Evolutionary conservation across 2,888 invertebrate genomes (phyloP).

Genomic region (Trachelus troglodyta): DNA sequence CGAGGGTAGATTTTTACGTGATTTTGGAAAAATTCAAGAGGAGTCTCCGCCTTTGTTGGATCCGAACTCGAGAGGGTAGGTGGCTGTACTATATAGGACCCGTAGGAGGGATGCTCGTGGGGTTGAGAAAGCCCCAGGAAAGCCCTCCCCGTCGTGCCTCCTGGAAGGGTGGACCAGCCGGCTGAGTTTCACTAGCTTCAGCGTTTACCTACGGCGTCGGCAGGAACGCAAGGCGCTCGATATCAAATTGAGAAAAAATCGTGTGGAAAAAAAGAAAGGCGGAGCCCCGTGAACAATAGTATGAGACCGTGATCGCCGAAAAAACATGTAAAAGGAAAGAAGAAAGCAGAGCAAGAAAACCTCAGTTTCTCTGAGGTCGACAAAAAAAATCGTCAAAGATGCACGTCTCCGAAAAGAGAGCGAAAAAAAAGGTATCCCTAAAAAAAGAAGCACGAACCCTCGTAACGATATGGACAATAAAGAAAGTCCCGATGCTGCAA

Average conservation of each 20-base stretch:
- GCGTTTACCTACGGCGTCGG: constrained; percentile 20
- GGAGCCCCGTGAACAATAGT: background rate
- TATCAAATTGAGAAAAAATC: constrained; percentile 53
- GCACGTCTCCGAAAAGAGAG: background rate
- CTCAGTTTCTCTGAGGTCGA: background rate
- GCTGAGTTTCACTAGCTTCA: constrained; percentile 37
- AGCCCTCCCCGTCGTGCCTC: constrained; percentile 29
- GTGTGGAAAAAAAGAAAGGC: background rate
- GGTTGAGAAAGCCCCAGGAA: constrained; percentile 8
- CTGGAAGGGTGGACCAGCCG: constrained; percentile 43
- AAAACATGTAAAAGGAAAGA: background rate
- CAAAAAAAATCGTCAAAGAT: background rate
- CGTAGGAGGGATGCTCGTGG: constrained; percentile 17
- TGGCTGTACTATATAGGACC: constrained; percentile 30
- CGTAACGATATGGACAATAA: background rate
- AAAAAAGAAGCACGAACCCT: no score
- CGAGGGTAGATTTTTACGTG: background rate
- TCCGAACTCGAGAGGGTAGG: constrained; percentile 10
- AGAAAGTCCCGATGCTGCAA: background rate
- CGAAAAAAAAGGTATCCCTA: no score
- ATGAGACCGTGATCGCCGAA: background rate
- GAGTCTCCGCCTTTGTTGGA: constrained; percentile 6
- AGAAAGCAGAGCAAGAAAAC: background rate
- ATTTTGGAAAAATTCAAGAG: background rate
- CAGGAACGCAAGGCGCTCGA: constrained; percentile 46